Evolutionary conservation across 2,888 invertebrate species (phyloP).

Genomic region (Lottia scabra): DNA sequence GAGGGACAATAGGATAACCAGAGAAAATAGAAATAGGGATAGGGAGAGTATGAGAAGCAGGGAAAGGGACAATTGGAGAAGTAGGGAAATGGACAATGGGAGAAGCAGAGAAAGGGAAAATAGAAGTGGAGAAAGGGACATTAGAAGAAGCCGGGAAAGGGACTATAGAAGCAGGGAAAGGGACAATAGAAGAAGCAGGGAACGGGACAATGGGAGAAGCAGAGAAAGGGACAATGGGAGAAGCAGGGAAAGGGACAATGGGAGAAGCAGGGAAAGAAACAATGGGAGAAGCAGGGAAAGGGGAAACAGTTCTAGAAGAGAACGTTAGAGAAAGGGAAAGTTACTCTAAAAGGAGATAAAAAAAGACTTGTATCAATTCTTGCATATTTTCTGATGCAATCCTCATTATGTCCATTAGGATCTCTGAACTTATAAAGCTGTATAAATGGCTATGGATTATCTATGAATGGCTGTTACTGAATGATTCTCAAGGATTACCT

Average conservation of each 20-base stretch:
- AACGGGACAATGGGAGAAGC: neutral
- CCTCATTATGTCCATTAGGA: too few relatives aligned
- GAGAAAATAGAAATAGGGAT: conserved; percentile 1
- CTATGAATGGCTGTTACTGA: too few relatives aligned
- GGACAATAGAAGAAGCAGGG: neutral
- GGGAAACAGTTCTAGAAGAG: too few relatives aligned
- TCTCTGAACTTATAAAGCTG: too few relatives aligned
- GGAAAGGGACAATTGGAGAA: neutral
- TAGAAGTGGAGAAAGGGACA: neutral
- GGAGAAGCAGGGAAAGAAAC: neutral
- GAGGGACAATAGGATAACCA: neutral
- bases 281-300: neutral
- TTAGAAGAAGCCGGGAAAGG: neutral
- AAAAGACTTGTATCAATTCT: too few relatives aligned
- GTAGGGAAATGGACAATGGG: neutral
- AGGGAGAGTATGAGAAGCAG: neutral
- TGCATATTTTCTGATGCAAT: too few relatives aligned
- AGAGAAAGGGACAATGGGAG: neutral
- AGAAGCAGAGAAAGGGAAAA: neutral
- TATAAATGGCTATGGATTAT: too few relatives aligned
- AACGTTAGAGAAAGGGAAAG: too few relatives aligned
- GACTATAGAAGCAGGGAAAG: neutral
- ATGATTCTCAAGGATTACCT: too few relatives aligned
- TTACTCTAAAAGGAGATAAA: too few relatives aligned
- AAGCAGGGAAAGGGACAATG: neutral